Evolutionary conservation across 2,888 invertebrate species (phyloP).

Genomic region (Protodeltote pygarga): DNA sequence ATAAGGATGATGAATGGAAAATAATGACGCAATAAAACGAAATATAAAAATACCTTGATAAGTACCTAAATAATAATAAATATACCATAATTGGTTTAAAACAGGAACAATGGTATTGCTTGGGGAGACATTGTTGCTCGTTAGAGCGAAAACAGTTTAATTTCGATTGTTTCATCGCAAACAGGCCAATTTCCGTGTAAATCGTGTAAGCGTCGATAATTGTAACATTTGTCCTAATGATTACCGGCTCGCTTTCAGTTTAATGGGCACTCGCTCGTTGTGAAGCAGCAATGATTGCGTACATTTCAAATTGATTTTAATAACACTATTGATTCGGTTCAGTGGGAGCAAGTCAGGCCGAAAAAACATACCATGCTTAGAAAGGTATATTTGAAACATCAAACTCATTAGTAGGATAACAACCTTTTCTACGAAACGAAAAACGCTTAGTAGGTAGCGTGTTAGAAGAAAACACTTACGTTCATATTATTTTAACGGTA

Average conservation of each 20-base stretch:
- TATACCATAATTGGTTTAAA: slow-evolving; percentile 38
- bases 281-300: slow-evolving; percentile 44
- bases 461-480: too few relatives aligned
- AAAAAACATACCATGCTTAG: slow-evolving; percentile 20
- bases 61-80: too few relatives aligned
- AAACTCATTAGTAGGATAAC: slow-evolving; percentile 24
- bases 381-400: slow-evolving; percentile 11
- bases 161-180: slow-evolving; percentile 77
- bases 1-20: too few relatives aligned
- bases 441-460: too few relatives aligned
- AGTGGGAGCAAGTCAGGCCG: slow-evolving; percentile 23
- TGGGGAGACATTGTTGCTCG: slow-evolving; percentile 64
- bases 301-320: slow-evolving; percentile 52
- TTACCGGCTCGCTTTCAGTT: slow-evolving; percentile 56
- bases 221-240: slow-evolving; percentile 78
- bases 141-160: slow-evolving; percentile 77
- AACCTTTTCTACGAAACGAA: slow-evolving; percentile 20
- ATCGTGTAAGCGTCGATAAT: slow-evolving; percentile 72
- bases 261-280: slow-evolving; percentile 52
- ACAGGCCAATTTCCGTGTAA: slow-evolving; percentile 68
- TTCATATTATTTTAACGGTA: too few relatives aligned
- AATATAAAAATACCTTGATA: too few relatives aligned
- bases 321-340: slow-evolving; percentile 36
- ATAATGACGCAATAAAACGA: too few relatives aligned
- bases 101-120: slow-evolving; percentile 39